Evolutionary conservation across 2,113 vertebrate genomes (phyloP), one percentile per base, ranked within the genome.

Genomic region (Arizona elegans): DNA sequence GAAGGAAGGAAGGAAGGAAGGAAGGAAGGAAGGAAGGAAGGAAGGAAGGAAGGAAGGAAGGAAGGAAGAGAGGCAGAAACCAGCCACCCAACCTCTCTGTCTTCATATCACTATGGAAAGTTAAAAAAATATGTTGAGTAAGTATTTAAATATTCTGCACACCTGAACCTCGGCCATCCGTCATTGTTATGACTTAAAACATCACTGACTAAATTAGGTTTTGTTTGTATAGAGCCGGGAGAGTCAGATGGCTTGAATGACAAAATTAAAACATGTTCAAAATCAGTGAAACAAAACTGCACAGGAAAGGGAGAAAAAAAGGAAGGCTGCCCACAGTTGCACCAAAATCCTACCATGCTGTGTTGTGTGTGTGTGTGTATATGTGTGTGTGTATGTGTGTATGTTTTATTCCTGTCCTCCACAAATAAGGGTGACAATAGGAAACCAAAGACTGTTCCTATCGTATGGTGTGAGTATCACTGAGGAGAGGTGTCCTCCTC

Each of bases 201-300:
- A 98, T 98, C 97, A 97, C 97, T 96, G 97, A 97, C 98, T 99
- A 99, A 99, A 99, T 99, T 99, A 98, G 98, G 98, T 99, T 99
- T 98, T 98, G 98, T 98, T 99, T 98, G 98, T 98, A 97, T 96
- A 97, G 98, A 99, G 98, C 98, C 98, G 98, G 98, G 98, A 98
- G 98, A 98, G 98, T 99, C 99, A 99, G 99, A 99, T 99, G 99
- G 98, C 98, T 99, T 98, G 98, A 99, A 99, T 99, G 98, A 98
- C 98, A 98, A 99, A 99, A 98, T 98, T 98, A 98, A 97, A 98
- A 98, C 98, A 98, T 96, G 97, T 97, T 97, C 97, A 96, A 97
- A 97, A 97, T 98, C 97, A 96, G 97, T 97, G 97, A 98, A 97
- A 97, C 97, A 98, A 98, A 97, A 97, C 97, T 96, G 95, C 97